These are phyloP conservation scores for Spatula clypeata DNA, from an alignment of 2,797 vertebrate species.

Conservation along the genomic window DNA sequence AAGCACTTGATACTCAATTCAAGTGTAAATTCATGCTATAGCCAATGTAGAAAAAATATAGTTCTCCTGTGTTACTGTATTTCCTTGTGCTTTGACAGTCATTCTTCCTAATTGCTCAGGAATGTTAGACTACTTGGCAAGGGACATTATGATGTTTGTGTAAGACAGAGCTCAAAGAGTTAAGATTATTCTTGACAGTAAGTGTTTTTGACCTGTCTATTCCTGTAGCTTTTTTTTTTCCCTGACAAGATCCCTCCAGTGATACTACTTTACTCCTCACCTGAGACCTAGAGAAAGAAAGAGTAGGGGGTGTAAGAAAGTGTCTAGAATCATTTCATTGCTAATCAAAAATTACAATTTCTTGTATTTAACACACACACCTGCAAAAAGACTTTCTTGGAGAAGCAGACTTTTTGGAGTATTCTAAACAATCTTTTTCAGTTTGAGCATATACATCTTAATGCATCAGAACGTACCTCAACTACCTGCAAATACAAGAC, in stretches of 20 bases:
- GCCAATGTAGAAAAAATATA: not conserved
- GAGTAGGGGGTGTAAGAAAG: not conserved
- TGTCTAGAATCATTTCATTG: not conserved
- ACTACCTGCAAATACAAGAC: not conserved
- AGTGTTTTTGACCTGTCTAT: not conserved
- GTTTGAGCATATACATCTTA: not conserved
- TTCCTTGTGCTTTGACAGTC: not conserved
- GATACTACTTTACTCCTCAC: not conserved
- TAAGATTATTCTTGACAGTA: not conserved
- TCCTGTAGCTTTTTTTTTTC: not conserved
- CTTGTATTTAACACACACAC: not conserved
- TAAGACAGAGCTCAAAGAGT: not conserved
- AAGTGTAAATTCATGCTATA: not conserved
- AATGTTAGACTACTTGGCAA: not conserved
- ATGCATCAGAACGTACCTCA: not conserved
- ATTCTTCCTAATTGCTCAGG: not conserved
- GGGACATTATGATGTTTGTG: not conserved
- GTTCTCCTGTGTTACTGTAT: not conserved
- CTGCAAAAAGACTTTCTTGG: not conserved
- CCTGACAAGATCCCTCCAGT: not conserved
- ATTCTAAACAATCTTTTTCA: not conserved
- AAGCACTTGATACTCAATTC: not conserved
- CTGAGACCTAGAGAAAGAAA: not conserved
- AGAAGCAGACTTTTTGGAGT: not conserved
- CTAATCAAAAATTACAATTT: not conserved